A percentile compares a stretch with the other conserved stretches of the same genome.
These are phyloP conservation scores for Gobionotothen gibberifrons DNA, from an alignment of 2,797 vertebrate species.

Conservation along the genomic window DNA sequence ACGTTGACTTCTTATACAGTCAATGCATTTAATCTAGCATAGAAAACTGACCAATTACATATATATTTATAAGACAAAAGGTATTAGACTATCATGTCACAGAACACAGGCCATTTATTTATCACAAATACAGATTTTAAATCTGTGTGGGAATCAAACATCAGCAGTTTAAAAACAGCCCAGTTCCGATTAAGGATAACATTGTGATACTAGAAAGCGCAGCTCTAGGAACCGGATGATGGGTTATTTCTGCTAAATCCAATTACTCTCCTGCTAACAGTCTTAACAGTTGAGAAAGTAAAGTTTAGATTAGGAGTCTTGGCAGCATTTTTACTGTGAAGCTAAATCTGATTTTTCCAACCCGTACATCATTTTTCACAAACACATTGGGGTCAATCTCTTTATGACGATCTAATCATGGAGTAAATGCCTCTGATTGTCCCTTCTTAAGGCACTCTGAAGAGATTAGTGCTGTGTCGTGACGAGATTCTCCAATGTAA, in stretches of 20 bases:
- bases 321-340: constrained; percentile 42
- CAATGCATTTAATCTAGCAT: too few species aligned
- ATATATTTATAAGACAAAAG: not conserved
- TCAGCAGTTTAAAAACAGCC: not conserved
- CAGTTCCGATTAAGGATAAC: constrained; percentile 27
- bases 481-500: constrained; percentile 31
- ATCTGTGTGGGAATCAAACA: not conserved
- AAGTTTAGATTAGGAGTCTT: constrained; percentile 78
- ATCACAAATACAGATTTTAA: too few species aligned
- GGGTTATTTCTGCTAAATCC: constrained; percentile 80
- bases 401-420: constrained; percentile 38
- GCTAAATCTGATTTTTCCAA: constrained; percentile 42
- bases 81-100: not conserved
- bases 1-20: too few species aligned
- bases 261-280: constrained; percentile 79
- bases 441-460: constrained; percentile 40
- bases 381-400: constrained; percentile 42
- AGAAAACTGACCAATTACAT: not conserved
- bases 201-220: constrained; percentile 13
- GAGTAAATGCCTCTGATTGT: constrained; percentile 27
- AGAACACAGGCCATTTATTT: not conserved
- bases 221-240: constrained; percentile 47
- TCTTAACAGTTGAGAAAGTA: constrained; percentile 65
- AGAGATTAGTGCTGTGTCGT: constrained; percentile 37
- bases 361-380: constrained; percentile 34